phyloP scores from a whole-genome alignment of 2,113 vertebrate species.

The Tinamus guttatus region DNA sequence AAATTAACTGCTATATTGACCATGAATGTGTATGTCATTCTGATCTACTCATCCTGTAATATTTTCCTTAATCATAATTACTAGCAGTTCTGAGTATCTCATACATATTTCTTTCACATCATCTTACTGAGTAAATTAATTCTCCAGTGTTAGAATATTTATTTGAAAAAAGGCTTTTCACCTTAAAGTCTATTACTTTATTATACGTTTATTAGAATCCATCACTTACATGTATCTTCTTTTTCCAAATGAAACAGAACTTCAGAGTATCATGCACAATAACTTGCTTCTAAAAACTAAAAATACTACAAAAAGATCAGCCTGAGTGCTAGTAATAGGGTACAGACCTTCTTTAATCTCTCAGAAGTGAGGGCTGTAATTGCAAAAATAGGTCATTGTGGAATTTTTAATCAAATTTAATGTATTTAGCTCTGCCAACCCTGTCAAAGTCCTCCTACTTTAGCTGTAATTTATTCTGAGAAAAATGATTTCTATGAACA shows the following conservation, averaged over 20 bases:
- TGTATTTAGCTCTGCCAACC: not conserved
- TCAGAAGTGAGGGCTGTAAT: not conserved
- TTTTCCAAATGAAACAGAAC: not conserved
- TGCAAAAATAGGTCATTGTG: not conserved
- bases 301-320: not conserved
- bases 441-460: not conserved
- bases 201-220: not conserved
- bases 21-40: not conserved
- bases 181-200: not conserved
- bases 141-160: not conserved
- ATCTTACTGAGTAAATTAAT: not conserved
- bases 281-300: not conserved
- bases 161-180: not conserved
- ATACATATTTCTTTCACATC: not conserved
- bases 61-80: not conserved
- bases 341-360: not conserved
- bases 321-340: not conserved
- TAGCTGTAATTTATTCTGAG: not conserved
- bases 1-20: not conserved
- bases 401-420: conserved; percentile 43
- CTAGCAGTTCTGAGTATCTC: not conserved
- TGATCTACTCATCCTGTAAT: not conserved
- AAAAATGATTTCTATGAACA: not conserved
- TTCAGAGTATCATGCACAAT: not conserved
- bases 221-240: not conserved